phyloP scores from a whole-genome alignment of 2,797 vertebrate genomes.

The Chromis chromis region DNA sequence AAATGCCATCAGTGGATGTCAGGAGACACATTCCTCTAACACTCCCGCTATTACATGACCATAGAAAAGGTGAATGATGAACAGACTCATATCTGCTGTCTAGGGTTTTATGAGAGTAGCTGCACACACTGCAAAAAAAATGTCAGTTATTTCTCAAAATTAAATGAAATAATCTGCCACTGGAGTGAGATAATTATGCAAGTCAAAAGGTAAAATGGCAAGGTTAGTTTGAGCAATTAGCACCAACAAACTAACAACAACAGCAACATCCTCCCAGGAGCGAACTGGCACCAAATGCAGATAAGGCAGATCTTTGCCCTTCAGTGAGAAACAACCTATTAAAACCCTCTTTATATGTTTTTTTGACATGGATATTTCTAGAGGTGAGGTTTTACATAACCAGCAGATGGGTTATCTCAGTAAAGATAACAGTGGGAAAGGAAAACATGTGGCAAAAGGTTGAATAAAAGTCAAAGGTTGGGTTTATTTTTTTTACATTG shows the following conservation, averaged over 20 bases:
- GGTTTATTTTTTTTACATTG: not conserved
- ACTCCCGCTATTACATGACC: conserved; percentile 15
- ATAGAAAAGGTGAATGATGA: not conserved
- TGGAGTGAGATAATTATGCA: no score
- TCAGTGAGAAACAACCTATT: no score
- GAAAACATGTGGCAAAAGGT: conserved; percentile 18
- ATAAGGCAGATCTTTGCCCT: no score
- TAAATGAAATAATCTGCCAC: not conserved
- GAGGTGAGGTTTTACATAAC: conserved; percentile 40
- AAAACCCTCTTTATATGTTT: not conserved
- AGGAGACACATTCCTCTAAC: conserved; percentile 8
- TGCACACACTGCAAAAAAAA: not conserved
- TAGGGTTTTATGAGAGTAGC: not conserved
- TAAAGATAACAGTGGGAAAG: conserved; percentile 37
- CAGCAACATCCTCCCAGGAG: no score
- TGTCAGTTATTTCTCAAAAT: not conserved
- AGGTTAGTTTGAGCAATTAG: no score
- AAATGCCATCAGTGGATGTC: conserved; percentile 25
- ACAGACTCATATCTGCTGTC: conserved; percentile 2
- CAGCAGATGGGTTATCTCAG: conserved; percentile 20
- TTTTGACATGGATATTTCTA: not conserved
- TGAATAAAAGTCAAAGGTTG: conserved; percentile 36
- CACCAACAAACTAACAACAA: no score
- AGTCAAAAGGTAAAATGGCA: no score
- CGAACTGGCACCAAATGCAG: no score